Percentiles rank a stretch among this genome's conserved stretches.
These are phyloP conservation scores for Nesospiza acunhae DNA, from an alignment of 2,113 vertebrate genomes.

Conservation along the genomic window DNA sequence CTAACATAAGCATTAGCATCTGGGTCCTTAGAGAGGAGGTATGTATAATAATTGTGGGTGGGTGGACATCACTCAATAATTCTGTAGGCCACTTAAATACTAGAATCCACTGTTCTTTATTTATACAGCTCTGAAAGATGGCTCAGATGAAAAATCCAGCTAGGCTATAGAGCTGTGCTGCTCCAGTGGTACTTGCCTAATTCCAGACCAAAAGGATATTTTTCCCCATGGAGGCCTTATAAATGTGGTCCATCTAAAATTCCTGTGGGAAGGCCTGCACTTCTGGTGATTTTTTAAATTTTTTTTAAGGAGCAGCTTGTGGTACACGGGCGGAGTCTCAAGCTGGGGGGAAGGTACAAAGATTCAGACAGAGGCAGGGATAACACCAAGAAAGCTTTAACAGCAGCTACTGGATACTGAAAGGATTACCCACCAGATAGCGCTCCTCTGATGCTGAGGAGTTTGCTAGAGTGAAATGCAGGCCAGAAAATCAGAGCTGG, in stretches of 20 bases:
- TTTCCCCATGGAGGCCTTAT: not conserved
- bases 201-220: not conserved
- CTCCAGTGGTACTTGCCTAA: not conserved
- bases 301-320: not conserved
- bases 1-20: slow-evolving; percentile 18
- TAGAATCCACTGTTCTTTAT: not conserved
- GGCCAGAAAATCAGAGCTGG: not conserved
- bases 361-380: not conserved
- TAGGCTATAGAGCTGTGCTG: not conserved
- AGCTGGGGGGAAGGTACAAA: not conserved
- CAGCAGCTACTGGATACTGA: not conserved
- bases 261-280: not conserved
- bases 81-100: not conserved
- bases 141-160: not conserved
- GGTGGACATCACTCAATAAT: not conserved
- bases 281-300: not conserved
- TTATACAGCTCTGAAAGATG: not conserved
- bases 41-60: not conserved
- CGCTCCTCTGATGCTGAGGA: not conserved
- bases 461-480: not conserved
- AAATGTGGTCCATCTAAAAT: not conserved
- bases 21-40: not conserved
- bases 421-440: not conserved
- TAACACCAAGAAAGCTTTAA: not conserved
- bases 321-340: not conserved